These are phyloP conservation scores for Hybognathus amarus DNA, from an alignment of 2,797 vertebrate species.

Conservation along the genomic window DNA sequence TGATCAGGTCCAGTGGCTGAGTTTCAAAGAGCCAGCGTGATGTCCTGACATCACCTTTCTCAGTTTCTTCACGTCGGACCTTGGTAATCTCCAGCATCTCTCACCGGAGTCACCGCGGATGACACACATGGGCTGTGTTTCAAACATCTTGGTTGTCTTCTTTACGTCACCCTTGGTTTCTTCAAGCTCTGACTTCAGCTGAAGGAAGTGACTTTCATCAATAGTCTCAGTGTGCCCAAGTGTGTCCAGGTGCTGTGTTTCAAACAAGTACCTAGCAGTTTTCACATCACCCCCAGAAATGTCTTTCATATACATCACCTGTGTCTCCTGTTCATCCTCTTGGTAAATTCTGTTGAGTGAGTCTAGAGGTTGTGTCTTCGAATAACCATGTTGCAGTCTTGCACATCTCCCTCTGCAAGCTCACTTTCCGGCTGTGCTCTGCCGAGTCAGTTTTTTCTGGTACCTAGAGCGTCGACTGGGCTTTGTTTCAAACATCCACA, in stretches of 20 bases:
- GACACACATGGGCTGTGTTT: slow-evolving; percentile 86
- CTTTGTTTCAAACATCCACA: slow-evolving; percentile 92
- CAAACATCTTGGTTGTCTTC: slow-evolving; percentile 86
- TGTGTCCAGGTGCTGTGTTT: slow-evolving; percentile 86
- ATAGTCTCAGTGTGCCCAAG: slow-evolving; percentile 82
- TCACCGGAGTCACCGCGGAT: slow-evolving; percentile 85
- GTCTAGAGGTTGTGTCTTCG: slow-evolving; percentile 85
- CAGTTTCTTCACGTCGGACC: slow-evolving; percentile 84
- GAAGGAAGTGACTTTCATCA: slow-evolving; percentile 83
- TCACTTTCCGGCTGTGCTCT: slow-evolving; percentile 75
- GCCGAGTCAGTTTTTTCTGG: slow-evolving; percentile 62
- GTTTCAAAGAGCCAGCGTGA: slow-evolving; percentile 89
- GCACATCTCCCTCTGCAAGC: slow-evolving; percentile 82
- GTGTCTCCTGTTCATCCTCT: slow-evolving; percentile 75
- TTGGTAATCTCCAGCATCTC: slow-evolving; percentile 88
- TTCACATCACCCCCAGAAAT: slow-evolving; percentile 86
- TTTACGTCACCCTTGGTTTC: slow-evolving; percentile 87
- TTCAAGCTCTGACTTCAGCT: slow-evolving; percentile 86
- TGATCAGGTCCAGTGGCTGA: slow-evolving; percentile 84
- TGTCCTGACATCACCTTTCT: slow-evolving; percentile 85
- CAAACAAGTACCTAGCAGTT: slow-evolving; percentile 86
- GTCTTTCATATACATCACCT: slow-evolving; percentile 64
- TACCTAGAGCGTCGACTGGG: slow-evolving; percentile 78
- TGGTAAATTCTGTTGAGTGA: slow-evolving; percentile 83
- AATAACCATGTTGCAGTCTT: slow-evolving; percentile 83